Evolutionary conservation across 2,797 vertebrate genomes (phyloP), one percentile per base, ranked within the genome.

Genomic region (Gobio occitaniae): DNA sequence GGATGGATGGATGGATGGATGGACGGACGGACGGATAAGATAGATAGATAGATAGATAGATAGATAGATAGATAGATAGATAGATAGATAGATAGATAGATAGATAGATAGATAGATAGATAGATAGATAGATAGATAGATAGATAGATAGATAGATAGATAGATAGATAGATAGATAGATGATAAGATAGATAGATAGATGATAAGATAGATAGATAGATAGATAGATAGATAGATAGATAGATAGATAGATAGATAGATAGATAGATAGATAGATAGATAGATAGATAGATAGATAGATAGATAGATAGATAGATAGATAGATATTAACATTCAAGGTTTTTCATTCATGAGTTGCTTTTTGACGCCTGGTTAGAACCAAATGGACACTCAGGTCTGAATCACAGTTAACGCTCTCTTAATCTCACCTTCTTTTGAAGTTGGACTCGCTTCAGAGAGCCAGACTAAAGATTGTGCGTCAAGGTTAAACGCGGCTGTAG

Each of bases 401-500:
- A 87, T 84, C 86, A 75, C n/a, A 19, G 41, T 70, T 79, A 88
- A 79, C 65, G 2, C 83, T 79, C 19, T 48, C 63, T 87, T 87
- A 88, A 90, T 89, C 87, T 83, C 69, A 71, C 77, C 81, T 84
- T 16, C 54, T 84, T 90, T 88, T 88, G 76, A 89, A 86, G 88
- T 86, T 48, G 19, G 79, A 77, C 78, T 88, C 56, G 47, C 86
- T 84, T 88, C 69, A 88, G 48, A 84, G 48, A 38, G 36, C 74
- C 69, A 36, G 79, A 84, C 82, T 75, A 70, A 41, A 80, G 76
- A 88, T 80, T 68, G 82, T 65, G 61, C 41, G 32, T 75, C 68
- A 86, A 89, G 87, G 88, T 89, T 89, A 88, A 89, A 87, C 21
- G 59, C 66, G 29, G 75, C 82, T 69, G 61, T 48, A 76, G 85